A percentile compares a stretch with the other conserved stretches of the same genome.
Conservation (phyloP, 2,888 invertebrate genomes). For the Erpobdella octoculata region DNA sequence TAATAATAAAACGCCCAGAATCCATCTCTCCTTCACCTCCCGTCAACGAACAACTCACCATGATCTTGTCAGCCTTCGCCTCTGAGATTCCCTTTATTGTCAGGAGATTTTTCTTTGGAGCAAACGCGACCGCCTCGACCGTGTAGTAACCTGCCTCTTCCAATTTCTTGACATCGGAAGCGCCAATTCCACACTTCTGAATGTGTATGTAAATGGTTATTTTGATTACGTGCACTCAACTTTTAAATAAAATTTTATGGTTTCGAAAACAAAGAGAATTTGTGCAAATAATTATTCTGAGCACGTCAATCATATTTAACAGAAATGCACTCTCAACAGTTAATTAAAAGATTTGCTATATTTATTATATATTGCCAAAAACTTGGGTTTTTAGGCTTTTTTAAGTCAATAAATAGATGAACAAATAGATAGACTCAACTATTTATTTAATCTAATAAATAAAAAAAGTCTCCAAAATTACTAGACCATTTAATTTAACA, state of each 20-base stretch:
- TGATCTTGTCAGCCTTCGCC: conserved; percentile 87
- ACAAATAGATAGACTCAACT: too few species aligned
- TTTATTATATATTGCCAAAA: too few species aligned
- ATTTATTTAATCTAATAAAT: too few species aligned
- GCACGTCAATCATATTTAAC: not conserved
- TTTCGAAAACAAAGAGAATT: not conserved
- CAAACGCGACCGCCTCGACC: conserved; percentile 86
- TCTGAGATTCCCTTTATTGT: conserved; percentile 86
- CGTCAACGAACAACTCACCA: too few species aligned
- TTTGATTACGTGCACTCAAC: not conserved
- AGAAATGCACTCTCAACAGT: not conserved
- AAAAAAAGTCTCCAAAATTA: too few species aligned
- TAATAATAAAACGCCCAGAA: too few species aligned
- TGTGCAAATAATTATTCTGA: not conserved
- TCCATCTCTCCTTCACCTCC: too few species aligned
- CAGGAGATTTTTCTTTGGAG: conserved; percentile 81
- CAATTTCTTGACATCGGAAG: conserved; percentile 78
- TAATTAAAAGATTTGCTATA: not conserved
- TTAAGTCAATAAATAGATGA: too few species aligned
- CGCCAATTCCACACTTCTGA: conserved; percentile 81
- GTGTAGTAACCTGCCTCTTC: conserved; percentile 88
- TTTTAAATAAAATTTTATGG: not conserved
- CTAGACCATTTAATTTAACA: too few species aligned
- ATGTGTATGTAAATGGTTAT: not conserved
- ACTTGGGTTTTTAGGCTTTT: too few species aligned